Evolutionary conservation across 2,888 invertebrate species (phyloP).

Genomic region (Parnassius smintheus): DNA sequence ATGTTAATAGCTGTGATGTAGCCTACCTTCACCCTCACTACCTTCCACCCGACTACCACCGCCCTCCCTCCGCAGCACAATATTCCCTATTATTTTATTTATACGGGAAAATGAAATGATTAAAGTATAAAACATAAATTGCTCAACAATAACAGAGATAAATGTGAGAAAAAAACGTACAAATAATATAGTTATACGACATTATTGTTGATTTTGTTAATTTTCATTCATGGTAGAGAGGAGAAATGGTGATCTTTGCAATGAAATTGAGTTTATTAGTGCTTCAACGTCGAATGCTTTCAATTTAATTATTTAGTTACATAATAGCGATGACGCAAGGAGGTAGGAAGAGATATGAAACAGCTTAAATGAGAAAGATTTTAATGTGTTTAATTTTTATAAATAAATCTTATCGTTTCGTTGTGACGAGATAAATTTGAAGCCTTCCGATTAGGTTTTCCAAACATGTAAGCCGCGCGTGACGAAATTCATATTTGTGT

Average conservation of each 20-base stretch:
- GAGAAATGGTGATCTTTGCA: constrained; percentile 73
- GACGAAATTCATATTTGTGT: constrained; percentile 29
- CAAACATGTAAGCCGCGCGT: constrained; percentile 16
- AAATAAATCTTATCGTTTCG: constrained; percentile 8
- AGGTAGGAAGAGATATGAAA: constrained; percentile 33
- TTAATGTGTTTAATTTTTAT: constrained; percentile 24
- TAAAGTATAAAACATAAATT: constrained; percentile 28
- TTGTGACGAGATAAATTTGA: constrained; percentile 23
- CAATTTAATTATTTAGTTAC: constrained; percentile 75
- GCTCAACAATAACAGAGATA: constrained; percentile 19
- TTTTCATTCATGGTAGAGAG: constrained; percentile 33
- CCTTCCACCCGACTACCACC: constrained; percentile 15
- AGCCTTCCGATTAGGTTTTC: constrained; percentile 23
- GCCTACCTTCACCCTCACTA: constrained; percentile 17
- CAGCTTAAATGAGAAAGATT: constrained; percentile 35
- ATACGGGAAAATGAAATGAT: constrained; percentile 28
- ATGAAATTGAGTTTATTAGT: constrained; percentile 76
- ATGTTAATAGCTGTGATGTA: constrained; percentile 26
- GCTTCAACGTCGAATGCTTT: constrained; percentile 72
- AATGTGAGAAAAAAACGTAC: constrained; percentile 5
- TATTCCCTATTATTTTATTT: constrained; percentile 29
- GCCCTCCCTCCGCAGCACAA: constrained; percentile 21
- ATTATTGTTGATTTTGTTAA: constrained; percentile 21
- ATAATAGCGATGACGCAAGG: constrained; percentile 59
- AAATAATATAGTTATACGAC: constrained; percentile 4